These are phyloP conservation scores for Odontocerum albicorne DNA, from an alignment of 2,888 invertebrate species.

Conservation along the genomic window DNA sequence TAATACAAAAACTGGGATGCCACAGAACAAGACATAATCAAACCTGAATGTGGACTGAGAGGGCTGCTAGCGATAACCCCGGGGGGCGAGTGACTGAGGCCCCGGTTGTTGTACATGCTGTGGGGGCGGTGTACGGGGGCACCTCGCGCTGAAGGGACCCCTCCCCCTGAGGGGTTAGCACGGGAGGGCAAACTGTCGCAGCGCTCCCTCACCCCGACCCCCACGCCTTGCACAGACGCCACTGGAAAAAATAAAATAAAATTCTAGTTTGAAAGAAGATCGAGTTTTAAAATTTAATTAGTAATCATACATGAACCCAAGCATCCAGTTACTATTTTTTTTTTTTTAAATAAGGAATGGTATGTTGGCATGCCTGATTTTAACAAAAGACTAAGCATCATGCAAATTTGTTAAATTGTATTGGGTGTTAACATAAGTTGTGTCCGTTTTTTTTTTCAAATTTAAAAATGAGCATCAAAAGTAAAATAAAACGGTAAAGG, in stretches of 20 bases:
- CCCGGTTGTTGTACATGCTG: constrained; percentile 46
- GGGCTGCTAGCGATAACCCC: constrained; percentile 53
- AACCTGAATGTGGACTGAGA: constrained; percentile 61
- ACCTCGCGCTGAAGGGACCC: not conserved
- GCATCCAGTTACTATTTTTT: too few species aligned
- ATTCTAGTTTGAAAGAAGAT: not conserved
- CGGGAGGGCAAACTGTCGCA: constrained; percentile 80
- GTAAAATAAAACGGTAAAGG: too few species aligned
- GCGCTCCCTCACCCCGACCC: constrained; percentile 69
- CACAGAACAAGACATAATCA: too few species aligned
- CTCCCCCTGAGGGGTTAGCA: not conserved
- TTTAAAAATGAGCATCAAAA: too few species aligned
- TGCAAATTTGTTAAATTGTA: too few species aligned
- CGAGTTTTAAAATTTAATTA: too few species aligned
- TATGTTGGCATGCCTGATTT: too few species aligned
- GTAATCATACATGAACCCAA: too few species aligned
- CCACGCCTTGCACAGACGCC: constrained; percentile 39
- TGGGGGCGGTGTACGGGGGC: constrained; percentile 38
- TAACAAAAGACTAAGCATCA: too few species aligned
- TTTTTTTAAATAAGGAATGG: too few species aligned
- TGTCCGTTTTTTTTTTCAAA: too few species aligned
- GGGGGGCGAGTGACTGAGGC: constrained; percentile 45
- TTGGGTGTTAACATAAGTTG: too few species aligned
- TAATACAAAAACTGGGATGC: not conserved
- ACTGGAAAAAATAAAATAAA: constrained; percentile 21